Evolutionary conservation across 2,888 invertebrate genomes (phyloP).

Genomic region (Neoaliturus tenellus): DNA sequence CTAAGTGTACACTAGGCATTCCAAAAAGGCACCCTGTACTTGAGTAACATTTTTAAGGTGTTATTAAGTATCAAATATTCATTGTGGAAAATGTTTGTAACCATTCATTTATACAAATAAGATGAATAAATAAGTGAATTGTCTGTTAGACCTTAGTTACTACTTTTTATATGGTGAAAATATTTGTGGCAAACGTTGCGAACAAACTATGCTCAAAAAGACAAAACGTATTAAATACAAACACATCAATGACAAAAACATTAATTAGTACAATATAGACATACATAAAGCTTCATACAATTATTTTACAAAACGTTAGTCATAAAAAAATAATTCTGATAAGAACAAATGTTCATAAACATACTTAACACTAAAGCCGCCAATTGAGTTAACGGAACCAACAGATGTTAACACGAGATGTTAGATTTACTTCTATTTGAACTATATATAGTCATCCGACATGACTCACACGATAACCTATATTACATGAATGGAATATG

Average conservation of each 20-base stretch:
- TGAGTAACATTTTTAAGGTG: not conserved
- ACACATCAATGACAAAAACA: not conserved
- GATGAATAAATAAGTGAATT: not conserved
- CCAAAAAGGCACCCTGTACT: conserved; percentile 26
- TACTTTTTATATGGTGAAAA: not conserved
- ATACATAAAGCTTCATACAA: conserved; percentile 7
- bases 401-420: not conserved
- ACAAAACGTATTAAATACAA: not conserved
- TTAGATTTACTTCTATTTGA: not conserved
- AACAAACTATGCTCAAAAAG: not conserved
- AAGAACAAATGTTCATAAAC: not conserved
- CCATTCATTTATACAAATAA: not conserved
- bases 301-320: conserved; percentile 29
- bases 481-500: not conserved
- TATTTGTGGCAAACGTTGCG: not conserved
- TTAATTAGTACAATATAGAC: not conserved
- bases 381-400: not conserved
- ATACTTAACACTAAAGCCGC: conserved; percentile 6
- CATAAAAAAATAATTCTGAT: not conserved
- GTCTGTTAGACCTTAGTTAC: not conserved
- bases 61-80: not conserved
- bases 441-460: not conserved
- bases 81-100: not conserved
- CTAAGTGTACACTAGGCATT: conserved; percentile 3
- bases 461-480: not conserved